phyloP scores from a whole-genome alignment of 2,888 invertebrate genomes.

The Drosophila basisetae region DNA sequence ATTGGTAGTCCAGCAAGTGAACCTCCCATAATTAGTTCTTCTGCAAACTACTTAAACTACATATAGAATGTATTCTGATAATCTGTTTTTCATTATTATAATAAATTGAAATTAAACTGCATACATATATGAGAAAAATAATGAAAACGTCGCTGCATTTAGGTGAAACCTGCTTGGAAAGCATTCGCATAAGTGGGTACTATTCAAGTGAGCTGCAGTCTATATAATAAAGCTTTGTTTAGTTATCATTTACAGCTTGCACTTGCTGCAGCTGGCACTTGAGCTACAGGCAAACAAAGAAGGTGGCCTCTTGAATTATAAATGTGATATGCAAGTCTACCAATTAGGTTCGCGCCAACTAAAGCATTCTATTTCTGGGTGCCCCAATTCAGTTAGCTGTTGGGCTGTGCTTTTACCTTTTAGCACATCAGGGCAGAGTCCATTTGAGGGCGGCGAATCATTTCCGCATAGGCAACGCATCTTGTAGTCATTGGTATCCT shows the following conservation, averaged over 20 bases:
- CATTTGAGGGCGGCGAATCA: constrained; percentile 89
- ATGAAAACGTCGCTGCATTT: constrained; percentile 24
- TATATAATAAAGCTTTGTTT: constrained; percentile 68
- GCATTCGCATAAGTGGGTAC: not conserved
- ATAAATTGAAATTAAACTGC: not conserved
- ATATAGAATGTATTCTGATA: not conserved
- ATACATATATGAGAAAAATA: not conserved
- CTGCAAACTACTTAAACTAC: not conserved
- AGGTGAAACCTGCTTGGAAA: constrained; percentile 13
- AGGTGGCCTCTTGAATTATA: constrained; percentile 58
- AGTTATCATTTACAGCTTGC: constrained; percentile 71
- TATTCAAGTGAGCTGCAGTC: constrained; percentile 1
- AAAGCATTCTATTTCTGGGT: constrained; percentile 42
- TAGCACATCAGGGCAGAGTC: constrained; percentile 88
- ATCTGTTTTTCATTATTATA: not conserved
- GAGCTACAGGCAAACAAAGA: constrained; percentile 43
- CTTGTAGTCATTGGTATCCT: constrained; percentile 88
- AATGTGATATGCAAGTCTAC: constrained; percentile 60
- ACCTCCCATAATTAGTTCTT: not conserved
- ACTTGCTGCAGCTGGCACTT: constrained; percentile 25
- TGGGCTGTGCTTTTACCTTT: constrained; percentile 86
- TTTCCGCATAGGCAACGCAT: constrained; percentile 90
- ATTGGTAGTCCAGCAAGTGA: not conserved
- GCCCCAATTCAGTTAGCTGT: constrained; percentile 17
- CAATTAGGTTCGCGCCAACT: constrained; percentile 61